A percentile compares a stretch with the other conserved stretches of the same genome.
Conservation (phyloP, 2,113 vertebrate species). For the Lanius ludovicianus region DNA sequence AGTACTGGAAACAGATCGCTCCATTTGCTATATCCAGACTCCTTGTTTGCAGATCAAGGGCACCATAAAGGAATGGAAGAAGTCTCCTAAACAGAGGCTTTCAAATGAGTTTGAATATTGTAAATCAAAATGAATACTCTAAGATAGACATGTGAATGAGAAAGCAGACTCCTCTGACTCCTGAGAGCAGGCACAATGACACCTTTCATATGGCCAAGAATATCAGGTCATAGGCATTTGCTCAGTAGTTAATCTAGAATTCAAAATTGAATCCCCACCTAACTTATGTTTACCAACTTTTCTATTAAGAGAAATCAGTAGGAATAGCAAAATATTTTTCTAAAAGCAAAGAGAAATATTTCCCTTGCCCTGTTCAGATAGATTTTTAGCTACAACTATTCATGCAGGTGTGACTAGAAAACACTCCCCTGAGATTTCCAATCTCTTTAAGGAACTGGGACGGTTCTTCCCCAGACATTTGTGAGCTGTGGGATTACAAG, state of each 20-base stretch:
- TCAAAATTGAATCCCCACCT: background rate
- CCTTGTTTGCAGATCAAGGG: background rate
- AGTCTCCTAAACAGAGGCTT: background rate
- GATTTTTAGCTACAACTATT: background rate
- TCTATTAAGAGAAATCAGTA: background rate
- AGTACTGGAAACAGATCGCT: background rate
- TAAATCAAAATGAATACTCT: background rate
- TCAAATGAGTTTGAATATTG: background rate
- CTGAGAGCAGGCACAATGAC: background rate
- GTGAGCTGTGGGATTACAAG: background rate
- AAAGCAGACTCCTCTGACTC: background rate
- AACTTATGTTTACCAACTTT: background rate
- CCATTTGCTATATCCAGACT: background rate
- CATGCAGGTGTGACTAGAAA: background rate
- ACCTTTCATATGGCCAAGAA: background rate
- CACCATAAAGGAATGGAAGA: background rate
- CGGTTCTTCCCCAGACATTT: background rate
- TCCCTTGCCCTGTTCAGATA: background rate
- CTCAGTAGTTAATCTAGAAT: background rate
- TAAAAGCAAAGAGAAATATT: background rate
- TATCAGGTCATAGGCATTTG: background rate
- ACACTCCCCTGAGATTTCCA: background rate
- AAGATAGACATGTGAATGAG: background rate
- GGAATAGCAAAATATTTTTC: background rate
- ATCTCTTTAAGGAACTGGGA: background rate